Percentiles rank a stretch among this genome's conserved stretches.
Evolutionary conservation across 2,113 vertebrate genomes (phyloP).

Genomic region (Seriola dumerili): DNA sequence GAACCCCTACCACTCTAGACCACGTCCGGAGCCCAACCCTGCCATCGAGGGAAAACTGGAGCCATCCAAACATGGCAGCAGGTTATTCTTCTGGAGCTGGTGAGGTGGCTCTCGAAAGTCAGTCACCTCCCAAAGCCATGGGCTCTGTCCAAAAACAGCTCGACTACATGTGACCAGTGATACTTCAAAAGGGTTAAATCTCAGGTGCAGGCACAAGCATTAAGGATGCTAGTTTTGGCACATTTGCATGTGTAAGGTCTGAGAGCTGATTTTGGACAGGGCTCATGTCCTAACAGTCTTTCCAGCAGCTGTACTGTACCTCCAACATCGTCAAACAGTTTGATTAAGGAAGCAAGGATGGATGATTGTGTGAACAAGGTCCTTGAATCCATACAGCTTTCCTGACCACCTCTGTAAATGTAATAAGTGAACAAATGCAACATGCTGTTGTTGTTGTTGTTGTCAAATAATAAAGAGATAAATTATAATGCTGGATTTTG

Average conservation of each 20-base stretch:
- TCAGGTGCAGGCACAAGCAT: not conserved
- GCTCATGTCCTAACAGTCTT: constrained; percentile 44
- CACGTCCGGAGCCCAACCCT: constrained; percentile 90
- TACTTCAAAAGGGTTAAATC: constrained; percentile 18
- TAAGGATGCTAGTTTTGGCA: constrained; percentile 14
- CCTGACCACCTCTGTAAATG: constrained; percentile 74
- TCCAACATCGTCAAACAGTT: constrained; percentile 53
- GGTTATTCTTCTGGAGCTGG: constrained; percentile 91
- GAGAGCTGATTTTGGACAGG: constrained; percentile 62
- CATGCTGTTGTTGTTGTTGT: constrained; percentile 67
- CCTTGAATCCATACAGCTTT: constrained; percentile 46
- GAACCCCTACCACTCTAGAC: constrained; percentile 91
- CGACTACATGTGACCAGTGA: not conserved
- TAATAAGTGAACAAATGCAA: constrained; percentile 65
- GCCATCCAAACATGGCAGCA: constrained; percentile 91
- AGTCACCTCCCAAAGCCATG: constrained; percentile 37
- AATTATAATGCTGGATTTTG: constrained; percentile 42
- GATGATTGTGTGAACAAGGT: constrained; percentile 41
- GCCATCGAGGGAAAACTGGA: constrained; percentile 87
- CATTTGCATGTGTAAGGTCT: not conserved
- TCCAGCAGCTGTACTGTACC: constrained; percentile 32
- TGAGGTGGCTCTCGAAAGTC: constrained; percentile 71
- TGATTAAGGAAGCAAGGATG: constrained; percentile 50
- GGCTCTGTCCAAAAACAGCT: constrained; percentile 62
- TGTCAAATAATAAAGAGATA: constrained; percentile 76